These are phyloP conservation scores for Brotula barbata DNA, from an alignment of 2,797 vertebrate genomes.

Conservation along the genomic window DNA sequence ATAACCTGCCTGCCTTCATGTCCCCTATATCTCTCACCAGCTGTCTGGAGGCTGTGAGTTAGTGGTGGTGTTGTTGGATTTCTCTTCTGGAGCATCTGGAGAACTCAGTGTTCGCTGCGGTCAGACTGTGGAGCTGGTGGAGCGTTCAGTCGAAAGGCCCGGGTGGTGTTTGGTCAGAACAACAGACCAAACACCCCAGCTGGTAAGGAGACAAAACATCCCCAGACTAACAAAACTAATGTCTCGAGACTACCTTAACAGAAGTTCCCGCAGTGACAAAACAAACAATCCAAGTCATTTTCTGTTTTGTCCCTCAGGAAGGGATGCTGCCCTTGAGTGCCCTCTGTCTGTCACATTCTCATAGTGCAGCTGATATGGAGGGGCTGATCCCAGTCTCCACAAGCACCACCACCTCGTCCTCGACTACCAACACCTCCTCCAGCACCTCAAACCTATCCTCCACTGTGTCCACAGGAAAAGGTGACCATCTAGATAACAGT, in stretches of 20 bases:
- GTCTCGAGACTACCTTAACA: neutral
- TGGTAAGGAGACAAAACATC: slow-evolving; percentile 45
- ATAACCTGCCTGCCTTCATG: slow-evolving; percentile 6
- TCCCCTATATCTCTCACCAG: slow-evolving; percentile 61
- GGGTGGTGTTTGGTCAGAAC: slow-evolving; percentile 95
- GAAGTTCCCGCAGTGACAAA: neutral
- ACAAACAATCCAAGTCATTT: neutral
- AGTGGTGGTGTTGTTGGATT: slow-evolving; percentile 94
- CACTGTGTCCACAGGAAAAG: slow-evolving; percentile 71
- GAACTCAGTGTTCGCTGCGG: slow-evolving; percentile 94
- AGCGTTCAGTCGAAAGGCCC: slow-evolving; percentile 88
- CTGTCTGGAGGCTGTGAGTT: slow-evolving; percentile 94
- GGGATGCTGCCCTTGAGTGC: slow-evolving; percentile 92
- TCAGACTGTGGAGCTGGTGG: slow-evolving; percentile 96
- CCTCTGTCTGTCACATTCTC: slow-evolving; percentile 94
- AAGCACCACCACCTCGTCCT: slow-evolving; percentile 47
- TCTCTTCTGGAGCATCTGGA: slow-evolving; percentile 81
- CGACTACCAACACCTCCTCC: slow-evolving; percentile 43
- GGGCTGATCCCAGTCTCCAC: slow-evolving; percentile 80
- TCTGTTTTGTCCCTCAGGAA: slow-evolving; percentile 71
- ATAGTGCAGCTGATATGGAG: slow-evolving; percentile 97
- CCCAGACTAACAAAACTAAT: too few relatives aligned
- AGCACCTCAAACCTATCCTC: neutral
- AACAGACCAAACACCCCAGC: slow-evolving; percentile 87
- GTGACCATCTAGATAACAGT: slow-evolving; percentile 68